Conservation (phyloP, 2,888 invertebrate species). For the Hypena proboscidalis region DNA sequence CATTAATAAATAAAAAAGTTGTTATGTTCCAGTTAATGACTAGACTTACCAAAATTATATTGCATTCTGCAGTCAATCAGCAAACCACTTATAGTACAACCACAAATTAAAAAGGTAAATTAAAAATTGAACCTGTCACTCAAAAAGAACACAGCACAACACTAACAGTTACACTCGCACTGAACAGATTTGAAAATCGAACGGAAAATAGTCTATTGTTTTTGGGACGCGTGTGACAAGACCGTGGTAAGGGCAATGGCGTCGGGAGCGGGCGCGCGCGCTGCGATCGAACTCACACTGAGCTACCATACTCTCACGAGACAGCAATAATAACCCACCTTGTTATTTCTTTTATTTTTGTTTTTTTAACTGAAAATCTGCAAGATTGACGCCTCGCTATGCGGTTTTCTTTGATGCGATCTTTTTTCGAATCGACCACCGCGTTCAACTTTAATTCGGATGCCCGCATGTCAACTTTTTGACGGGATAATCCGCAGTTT, state of each 20-base stretch:
- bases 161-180: slow-evolving; percentile 42
- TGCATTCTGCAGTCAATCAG: slow-evolving; percentile 35
- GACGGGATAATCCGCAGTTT: slow-evolving; percentile 66
- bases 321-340: slow-evolving; percentile 68
- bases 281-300: slow-evolving; percentile 77
- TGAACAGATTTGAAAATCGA: slow-evolving; percentile 47
- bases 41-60: slow-evolving; percentile 43
- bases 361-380: slow-evolving; percentile 74
- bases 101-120: slow-evolving; percentile 30
- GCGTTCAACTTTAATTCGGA: slow-evolving; percentile 58
- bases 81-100: slow-evolving; percentile 37
- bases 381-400: slow-evolving; percentile 64
- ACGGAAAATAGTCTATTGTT: slow-evolving; percentile 31
- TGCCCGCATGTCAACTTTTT: slow-evolving; percentile 65
- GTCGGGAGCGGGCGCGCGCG: slow-evolving; percentile 71
- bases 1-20: no score
- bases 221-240: slow-evolving; percentile 37
- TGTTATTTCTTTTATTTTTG: slow-evolving; percentile 58
- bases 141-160: slow-evolving; percentile 49
- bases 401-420: slow-evolving; percentile 65
- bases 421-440: slow-evolving; percentile 53
- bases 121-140: slow-evolving; percentile 44
- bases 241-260: slow-evolving; percentile 54
- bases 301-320: slow-evolving; percentile 64
- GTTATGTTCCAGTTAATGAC: neutral